These are phyloP conservation scores for Pipistrellus pipistrellus DNA, from an alignment of 2,797 vertebrate genomes.

Conservation along the genomic window DNA sequence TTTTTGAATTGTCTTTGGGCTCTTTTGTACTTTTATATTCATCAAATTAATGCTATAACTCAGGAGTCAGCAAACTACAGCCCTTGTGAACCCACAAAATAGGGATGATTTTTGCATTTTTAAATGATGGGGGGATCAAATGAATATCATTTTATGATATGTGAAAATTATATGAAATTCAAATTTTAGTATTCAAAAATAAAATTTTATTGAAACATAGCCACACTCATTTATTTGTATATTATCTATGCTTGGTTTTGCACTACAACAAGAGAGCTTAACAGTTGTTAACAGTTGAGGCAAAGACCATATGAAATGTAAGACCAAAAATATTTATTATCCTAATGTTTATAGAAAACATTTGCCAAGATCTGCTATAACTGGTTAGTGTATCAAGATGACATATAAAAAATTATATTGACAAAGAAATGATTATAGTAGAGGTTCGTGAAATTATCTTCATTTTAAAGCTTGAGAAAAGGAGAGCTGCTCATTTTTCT, in stretches of 20 bases:
- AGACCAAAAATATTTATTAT: constrained; percentile 48
- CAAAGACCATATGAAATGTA: neutral
- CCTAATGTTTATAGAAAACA: constrained; percentile 20
- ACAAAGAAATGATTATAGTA: neutral
- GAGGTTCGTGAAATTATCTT: constrained; percentile 48
- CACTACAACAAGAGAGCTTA: neutral
- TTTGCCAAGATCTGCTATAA: constrained; percentile 5
- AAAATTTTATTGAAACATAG: constrained; percentile 54
- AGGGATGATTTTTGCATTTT: constrained; percentile 51
- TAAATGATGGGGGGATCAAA: neutral
- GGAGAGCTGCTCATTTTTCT: constrained; percentile 30
- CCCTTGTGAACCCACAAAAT: neutral
- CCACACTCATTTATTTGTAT: constrained; percentile 5
- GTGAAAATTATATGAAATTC: constrained; percentile 54
- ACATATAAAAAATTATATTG: neutral
- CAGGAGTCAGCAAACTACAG: neutral
- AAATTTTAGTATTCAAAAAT: constrained; percentile 53
- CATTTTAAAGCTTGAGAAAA: constrained; percentile 59
- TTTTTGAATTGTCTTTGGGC: neutral
- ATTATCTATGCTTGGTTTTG: neutral
- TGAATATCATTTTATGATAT: constrained; percentile 17
- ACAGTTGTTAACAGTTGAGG: neutral
- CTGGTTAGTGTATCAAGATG: constrained; percentile 2
- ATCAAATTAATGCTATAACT: constrained; percentile 20
- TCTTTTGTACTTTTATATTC: constrained; percentile 31